Conservation (phyloP, 1,140 invertebrate genomes). For the Ceratosolen solmsi region DNA sequence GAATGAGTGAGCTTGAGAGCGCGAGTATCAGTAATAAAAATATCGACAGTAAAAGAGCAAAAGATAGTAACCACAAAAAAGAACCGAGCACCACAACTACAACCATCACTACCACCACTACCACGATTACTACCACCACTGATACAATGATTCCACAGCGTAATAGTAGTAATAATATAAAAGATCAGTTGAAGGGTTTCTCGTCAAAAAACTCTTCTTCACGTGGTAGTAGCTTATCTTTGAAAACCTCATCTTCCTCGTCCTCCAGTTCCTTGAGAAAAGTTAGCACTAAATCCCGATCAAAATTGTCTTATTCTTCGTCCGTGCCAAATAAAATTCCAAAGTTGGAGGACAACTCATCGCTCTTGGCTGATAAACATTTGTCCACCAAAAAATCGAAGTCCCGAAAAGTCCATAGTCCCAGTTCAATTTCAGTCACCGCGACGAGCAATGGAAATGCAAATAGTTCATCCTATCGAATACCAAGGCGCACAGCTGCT, state of each 20-base stretch:
- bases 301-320: constrained; percentile 63
- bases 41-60: constrained; percentile 47
- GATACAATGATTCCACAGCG: constrained; percentile 40
- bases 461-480: constrained; percentile 60
- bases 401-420: constrained; percentile 65
- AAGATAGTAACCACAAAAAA: constrained; percentile 47
- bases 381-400: constrained; percentile 64
- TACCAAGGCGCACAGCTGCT: constrained; percentile 65
- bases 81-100: constrained; percentile 11
- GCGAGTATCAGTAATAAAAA: constrained; percentile 53
- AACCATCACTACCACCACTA: constrained; percentile 15
- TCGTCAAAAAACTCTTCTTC: constrained; percentile 57
- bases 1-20: constrained; percentile 26
- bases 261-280: constrained; percentile 66
- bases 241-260: constrained; percentile 64
- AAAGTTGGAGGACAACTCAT: constrained; percentile 61
- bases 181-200: constrained; percentile 47
- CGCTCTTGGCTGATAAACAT: constrained; percentile 20
- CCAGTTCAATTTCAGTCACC: constrained; percentile 62
- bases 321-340: constrained; percentile 60
- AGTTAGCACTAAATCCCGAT: constrained; percentile 66
- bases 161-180: constrained; percentile 47
- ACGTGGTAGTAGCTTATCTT: constrained; percentile 49
- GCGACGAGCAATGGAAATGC: not conserved
- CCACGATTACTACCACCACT: constrained; percentile 8